These are phyloP conservation scores for Catostylus mosaicus DNA, from an alignment of 30 jellyfish, hydroid and myxozoan species.

Conservation along the genomic window DNA sequence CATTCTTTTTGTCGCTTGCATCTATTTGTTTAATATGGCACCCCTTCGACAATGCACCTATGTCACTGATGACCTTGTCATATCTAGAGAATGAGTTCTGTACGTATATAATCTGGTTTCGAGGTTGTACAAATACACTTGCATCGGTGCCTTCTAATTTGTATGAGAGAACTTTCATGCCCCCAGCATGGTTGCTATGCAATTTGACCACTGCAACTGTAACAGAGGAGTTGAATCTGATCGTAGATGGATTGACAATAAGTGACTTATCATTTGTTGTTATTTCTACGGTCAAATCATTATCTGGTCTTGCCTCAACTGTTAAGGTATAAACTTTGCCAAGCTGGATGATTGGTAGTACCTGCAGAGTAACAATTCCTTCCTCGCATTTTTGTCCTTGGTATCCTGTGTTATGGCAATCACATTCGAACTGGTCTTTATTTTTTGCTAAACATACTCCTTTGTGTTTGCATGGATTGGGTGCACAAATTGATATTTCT, in stretches of 20 bases:
- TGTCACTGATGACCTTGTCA: constrained; percentile 9
- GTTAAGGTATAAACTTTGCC: not conserved
- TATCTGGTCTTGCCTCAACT: constrained; percentile 54
- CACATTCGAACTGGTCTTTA: constrained; percentile 33
- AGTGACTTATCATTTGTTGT: constrained; percentile 6
- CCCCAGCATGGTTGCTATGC: not conserved
- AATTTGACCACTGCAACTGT: not conserved
- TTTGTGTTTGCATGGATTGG: constrained; percentile 74
- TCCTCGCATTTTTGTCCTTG: constrained; percentile 43
- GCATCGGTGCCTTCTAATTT: constrained; percentile 40
- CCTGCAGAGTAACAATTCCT: constrained; percentile 54
- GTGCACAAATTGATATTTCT: constrained; percentile 69
- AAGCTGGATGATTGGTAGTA: constrained; percentile 25
- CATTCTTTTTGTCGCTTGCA: not conserved
- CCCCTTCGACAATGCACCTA: constrained; percentile 37
- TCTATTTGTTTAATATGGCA: not conserved
- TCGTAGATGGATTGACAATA: constrained; percentile 14
- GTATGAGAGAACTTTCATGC: constrained; percentile 31
- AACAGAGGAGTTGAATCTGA: constrained; percentile 22
- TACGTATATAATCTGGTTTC: constrained; percentile 27
- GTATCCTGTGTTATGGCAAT: constrained; percentile 44
- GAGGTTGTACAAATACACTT: constrained; percentile 9
- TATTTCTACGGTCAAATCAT: constrained; percentile 13
- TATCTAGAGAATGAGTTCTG: not conserved
- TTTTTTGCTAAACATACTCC: constrained; percentile 35